Evolutionary conservation across 2,888 invertebrate species (phyloP).

Genomic region (Fragum sueziense): DNA sequence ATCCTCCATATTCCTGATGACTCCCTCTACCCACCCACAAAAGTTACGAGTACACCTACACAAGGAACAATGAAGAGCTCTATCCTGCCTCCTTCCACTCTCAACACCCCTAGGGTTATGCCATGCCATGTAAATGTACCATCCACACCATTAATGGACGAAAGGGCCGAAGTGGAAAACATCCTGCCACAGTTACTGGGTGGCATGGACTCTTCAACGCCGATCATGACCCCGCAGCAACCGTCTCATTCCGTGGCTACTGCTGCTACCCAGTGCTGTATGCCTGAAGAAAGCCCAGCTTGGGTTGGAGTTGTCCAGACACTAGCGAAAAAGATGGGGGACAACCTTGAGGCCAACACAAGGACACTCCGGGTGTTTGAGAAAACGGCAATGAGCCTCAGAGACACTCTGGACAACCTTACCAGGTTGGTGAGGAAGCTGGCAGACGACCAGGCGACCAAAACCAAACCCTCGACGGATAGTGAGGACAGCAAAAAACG

Average conservation of each 20-base stretch:
- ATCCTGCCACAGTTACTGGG: constrained; percentile 6
- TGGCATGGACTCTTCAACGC: not conserved
- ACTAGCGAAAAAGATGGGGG: not conserved
- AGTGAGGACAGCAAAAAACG: not conserved
- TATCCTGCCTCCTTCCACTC: not conserved
- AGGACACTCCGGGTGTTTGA: not conserved
- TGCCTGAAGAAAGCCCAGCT: not conserved
- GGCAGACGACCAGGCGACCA: not conserved
- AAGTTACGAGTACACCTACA: not conserved
- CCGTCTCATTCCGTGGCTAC: not conserved
- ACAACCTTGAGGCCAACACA: not conserved
- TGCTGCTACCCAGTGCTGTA: not conserved
- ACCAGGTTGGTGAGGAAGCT: constrained; percentile 11
- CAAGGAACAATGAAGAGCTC: not conserved
- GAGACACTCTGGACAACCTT: not conserved
- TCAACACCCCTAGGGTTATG: not conserved
- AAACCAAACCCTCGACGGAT: not conserved
- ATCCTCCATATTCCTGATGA: not conserved
- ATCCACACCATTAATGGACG: not conserved
- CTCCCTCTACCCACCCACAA: not conserved
- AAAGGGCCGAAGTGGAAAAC: not conserved
- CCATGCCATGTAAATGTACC: not conserved
- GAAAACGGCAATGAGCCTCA: not conserved
- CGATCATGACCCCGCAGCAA: not conserved
- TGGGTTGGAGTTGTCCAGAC: not conserved